phyloP scores from a whole-genome alignment of 2,888 invertebrate genomes.

The Morpho helenor region DNA sequence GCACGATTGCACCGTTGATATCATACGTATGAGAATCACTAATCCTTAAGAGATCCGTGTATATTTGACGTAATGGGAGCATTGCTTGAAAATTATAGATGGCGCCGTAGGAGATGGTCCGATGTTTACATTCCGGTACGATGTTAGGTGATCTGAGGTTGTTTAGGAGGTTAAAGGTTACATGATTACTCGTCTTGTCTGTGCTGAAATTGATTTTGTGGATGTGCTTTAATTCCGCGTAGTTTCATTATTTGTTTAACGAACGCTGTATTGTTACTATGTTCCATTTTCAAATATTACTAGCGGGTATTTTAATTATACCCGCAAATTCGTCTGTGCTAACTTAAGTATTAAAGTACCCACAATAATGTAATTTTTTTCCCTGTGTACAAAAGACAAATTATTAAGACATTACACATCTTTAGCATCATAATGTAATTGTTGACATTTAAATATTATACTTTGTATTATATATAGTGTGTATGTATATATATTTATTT shows the following conservation, averaged over 20 bases:
- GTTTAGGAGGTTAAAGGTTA: conserved; percentile 69
- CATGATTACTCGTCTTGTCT: conserved; percentile 69
- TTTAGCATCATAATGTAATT: background rate
- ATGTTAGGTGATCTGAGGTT: conserved; percentile 58
- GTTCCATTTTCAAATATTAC: too few relatives aligned
- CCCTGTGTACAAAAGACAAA: too few relatives aligned
- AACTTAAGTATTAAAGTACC: too few relatives aligned
- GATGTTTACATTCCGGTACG: conserved; percentile 74
- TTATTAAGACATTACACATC: too few relatives aligned
- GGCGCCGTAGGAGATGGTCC: conserved; percentile 72
- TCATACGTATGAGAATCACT: conserved; percentile 9
- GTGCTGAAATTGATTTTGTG: conserved; percentile 59
- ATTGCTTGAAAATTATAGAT: conserved; percentile 77
- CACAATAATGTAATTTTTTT: too few relatives aligned
- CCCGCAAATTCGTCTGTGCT: too few relatives aligned
- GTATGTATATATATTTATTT: too few relatives aligned
- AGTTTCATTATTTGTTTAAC: conserved; percentile 17
- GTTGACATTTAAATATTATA: background rate
- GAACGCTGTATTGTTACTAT: background rate
- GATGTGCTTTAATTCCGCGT: conserved; percentile 24
- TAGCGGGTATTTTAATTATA: too few relatives aligned
- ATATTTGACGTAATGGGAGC: conserved; percentile 54
- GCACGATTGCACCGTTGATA: conserved; percentile 3
- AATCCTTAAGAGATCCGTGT: conserved; percentile 33
- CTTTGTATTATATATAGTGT: background rate